Percentiles rank a stretch among this genome's conserved stretches.
Evolutionary conservation across 2,888 invertebrate genomes (phyloP).

Genomic region (Dryobota labecula): DNA sequence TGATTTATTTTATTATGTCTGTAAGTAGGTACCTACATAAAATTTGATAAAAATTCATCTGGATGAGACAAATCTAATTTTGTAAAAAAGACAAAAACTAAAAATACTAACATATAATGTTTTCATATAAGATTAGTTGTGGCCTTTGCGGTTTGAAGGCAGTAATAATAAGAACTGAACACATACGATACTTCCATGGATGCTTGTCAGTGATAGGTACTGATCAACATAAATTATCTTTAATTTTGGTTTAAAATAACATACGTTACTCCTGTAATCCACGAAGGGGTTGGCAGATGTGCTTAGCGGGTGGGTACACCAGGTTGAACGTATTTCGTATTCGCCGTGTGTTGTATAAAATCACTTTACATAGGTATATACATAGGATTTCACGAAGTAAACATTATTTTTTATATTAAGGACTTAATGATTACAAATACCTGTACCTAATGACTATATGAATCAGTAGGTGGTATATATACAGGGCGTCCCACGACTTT

Average conservation of each 20-base stretch:
- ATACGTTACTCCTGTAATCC: background rate
- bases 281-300: background rate
- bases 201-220: constrained; percentile 1
- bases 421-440: background rate
- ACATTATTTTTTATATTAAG: background rate
- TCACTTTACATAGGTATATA: background rate
- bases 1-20: too few species aligned
- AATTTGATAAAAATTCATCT: constrained; percentile 10
- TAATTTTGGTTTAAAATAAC: constrained; percentile 7
- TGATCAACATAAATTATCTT: background rate
- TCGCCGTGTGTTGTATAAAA: background rate
- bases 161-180: constrained; percentile 3
- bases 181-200: background rate
- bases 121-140: constrained; percentile 13
- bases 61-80: constrained; percentile 18
- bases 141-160: constrained; percentile 46
- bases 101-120: background rate
- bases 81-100: constrained; percentile 8
- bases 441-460: background rate
- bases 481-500: too few species aligned
- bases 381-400: background rate
- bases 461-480: background rate
- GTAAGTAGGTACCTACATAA: background rate
- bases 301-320: background rate
- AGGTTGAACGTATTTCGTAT: background rate